Base-by-base conservation (phyloP, 2,888 invertebrate species). In the Amiota minor region DNA sequence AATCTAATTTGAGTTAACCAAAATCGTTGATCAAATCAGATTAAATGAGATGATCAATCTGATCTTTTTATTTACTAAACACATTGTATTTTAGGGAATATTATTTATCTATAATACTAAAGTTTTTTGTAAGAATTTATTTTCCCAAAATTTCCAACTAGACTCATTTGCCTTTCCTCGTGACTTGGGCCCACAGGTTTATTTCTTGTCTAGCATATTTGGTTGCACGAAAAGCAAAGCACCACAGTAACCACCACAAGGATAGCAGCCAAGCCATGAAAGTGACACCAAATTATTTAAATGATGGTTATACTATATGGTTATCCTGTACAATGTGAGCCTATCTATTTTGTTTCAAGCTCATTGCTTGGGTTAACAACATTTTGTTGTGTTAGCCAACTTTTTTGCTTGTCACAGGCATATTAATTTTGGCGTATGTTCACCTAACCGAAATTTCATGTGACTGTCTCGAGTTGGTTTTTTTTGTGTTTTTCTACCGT, bases 241-340 rank as follows among this genome's bases (percentile, higher is more conserved):
- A 56, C 56, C 10, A 56, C 59, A 59, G 46, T 2, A 59, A 59
- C 70, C 59, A 56, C 64, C 62, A 50, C 64, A 64, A 69, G 9
- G 49, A 78, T 61, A 55, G 55, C 46, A 70, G 68, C 53, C 9
- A 53, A 71, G 77, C 72, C 76, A 70, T 74, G 80, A 77, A 70
- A 79, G 74, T 78, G 70, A 80, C 78, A 78, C 67, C 77, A 77
- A 79, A 80, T 78, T 78, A 74, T 78, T 74, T 72, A 74, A 79
- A 74, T 77, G 73, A 77, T 67, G 72, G 74, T 35, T 35, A 35
- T 35, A 35, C 35, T 35, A 35, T 35, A 35, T 23, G 23, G 23
- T 23, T 2, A 74, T 71, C 69, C 76, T 76, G 3, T 23, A 23
- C 23, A 2, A 23, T 35, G 35, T 35, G 2, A n/a, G n/a, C n/a